Base-by-base conservation (phyloP, 2,888 invertebrate species). In the Sminthurinus aureus region DNA sequence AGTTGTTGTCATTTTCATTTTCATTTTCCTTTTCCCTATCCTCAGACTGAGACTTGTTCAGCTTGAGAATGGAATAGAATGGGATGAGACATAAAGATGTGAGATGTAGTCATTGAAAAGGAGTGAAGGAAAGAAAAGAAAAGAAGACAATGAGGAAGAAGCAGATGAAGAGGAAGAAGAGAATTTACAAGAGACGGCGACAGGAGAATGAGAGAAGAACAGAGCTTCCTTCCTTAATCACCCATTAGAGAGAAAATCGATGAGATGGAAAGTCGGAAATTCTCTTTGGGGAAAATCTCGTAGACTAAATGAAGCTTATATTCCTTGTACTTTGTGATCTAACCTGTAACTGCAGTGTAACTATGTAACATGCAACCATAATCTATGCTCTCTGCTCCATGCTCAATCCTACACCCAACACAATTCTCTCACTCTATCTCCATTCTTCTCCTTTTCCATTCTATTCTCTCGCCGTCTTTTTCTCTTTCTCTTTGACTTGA, bases 281-380 rank as follows among this genome's bases (percentile, higher is more conserved):
- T 79, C 24, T 79, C 79, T 79, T 67, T 15, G 18, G 79, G 79
- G 79, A 79, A 67, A 79, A 67, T 79, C 79, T 67, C 67, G 26
- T 66, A 26, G 67, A 79, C 67, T 64, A 79, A 79, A 79, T 66
- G 79, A 79, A 79, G 79, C 79, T 79, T 79, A 79, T 79, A 67
- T 79, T 66, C 79, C 64, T 38, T 38, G 38, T 38, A 4, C 38
- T 38, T 38, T 1, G 38, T 38, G 38, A 38, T 38, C 38, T 38
- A 38, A 38, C 38, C 38, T 38, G 38, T 38, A 38, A 38, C 38
- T 38, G 38, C 38, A 38, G 38, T 38, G 38, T 38, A 38, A 38
- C 38, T 38, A 38, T 38, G 38, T 38, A 38, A 38, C 38, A 38
- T 38, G 38, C 6, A 38, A 38, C 38, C 38, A 38, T 38, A 38